Evolutionary conservation across 2,888 invertebrate genomes (phyloP), one percentile per base, ranked within the genome.

Genomic region (Coleophora flavipennella): DNA sequence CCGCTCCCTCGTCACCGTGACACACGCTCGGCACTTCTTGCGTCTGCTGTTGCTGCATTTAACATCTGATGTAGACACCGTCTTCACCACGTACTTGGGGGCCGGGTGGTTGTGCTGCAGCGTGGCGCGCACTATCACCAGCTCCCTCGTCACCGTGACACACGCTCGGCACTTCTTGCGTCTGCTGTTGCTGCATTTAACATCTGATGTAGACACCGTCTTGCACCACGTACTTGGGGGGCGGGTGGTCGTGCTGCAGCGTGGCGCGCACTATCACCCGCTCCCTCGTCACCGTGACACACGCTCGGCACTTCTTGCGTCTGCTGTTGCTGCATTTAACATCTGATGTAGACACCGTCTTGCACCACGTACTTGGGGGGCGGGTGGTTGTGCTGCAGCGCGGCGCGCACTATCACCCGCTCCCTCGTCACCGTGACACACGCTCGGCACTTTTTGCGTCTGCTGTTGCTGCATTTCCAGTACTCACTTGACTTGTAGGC

Each of bases 181-280:
- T 49, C 49, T 51, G 51, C 56, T 6, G 39, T 39, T 9, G 55
- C 55, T 57, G 46, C 33, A 33, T 33, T 27, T 27, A 35, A 8
- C 13, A 14, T 27, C 10, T 36, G 2, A 13, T 14, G 26, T 41
- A 44, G 1, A 37, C 42, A 14, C 38, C 36, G 12, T 28, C 32
- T 3, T 40, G 38, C 4, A 27, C 37, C 27, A 2, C 33, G 1
- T 7, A 20, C 35, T 2, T 41, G 46, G 1, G 44, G 39, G n/a
- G n/a, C n/a, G n/a, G n/a, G n/a, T n/a, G n/a, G n/a, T n/a, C n/a
- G n/a, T n/a, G n/a, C n/a, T n/a, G n/a, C n/a, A n/a, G n/a, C n/a
- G n/a, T n/a, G n/a, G n/a, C n/a, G n/a, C n/a, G n/a, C n/a, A n/a
- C n/a, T n/a, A n/a, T n/a, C n/a, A n/a, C n/a, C n/a, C n/a, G n/a